A percentile compares a stretch with the other conserved stretches of the same genome.
Evolutionary conservation across 2,797 vertebrate species (phyloP).

Genomic region (Hypotaenidia okinawae): DNA sequence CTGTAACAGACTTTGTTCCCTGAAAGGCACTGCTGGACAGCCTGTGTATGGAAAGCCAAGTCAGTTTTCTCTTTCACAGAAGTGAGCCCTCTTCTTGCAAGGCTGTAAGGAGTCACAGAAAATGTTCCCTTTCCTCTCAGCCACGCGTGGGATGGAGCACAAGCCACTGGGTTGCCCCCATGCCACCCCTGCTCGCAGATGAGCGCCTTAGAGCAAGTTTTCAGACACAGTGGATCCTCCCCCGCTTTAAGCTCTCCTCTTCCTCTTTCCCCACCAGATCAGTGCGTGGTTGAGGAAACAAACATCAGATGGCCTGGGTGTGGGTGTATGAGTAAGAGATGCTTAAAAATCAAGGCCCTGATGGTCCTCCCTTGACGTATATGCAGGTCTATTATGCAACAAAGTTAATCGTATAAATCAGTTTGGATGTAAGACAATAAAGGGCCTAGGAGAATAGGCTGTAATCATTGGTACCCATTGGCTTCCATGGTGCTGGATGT

Average conservation of each 20-base stretch:
- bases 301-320: not conserved
- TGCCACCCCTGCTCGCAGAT: accelerated
- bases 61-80: not conserved
- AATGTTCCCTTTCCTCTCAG: not conserved
- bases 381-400: not conserved
- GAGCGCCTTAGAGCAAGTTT: not conserved
- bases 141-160: not conserved
- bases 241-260: not conserved
- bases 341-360: not conserved
- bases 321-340: not conserved
- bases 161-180: not conserved
- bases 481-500: accelerated
- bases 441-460: not conserved
- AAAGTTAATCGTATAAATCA: not conserved
- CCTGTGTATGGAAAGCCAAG: not conserved
- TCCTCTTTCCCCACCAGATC: not conserved
- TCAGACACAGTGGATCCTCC: not conserved
- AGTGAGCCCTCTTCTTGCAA: not conserved
- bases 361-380: not conserved
- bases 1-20: not conserved
- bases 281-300: not conserved
- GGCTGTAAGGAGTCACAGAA: not conserved
- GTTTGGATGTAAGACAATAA: not conserved
- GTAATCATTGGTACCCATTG: not conserved
- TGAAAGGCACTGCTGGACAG: not conserved